Conservation (phyloP, 2,797 vertebrate genomes). For the Sebastes minor region DNA sequence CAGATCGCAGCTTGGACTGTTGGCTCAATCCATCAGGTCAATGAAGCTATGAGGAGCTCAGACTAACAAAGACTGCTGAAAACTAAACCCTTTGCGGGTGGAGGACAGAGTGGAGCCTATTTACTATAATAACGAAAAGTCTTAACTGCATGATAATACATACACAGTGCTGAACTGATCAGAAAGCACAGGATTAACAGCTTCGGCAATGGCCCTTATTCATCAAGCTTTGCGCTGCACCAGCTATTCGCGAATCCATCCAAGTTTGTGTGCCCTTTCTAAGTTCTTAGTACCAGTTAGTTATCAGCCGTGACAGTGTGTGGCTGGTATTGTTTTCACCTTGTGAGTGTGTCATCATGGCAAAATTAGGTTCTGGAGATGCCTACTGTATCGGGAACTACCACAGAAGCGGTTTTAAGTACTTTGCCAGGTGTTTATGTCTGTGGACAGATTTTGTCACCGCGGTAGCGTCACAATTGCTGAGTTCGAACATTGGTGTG, state of each 20-base stretch:
- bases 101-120: background rate
- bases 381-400: background rate
- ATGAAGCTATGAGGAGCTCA: constrained; percentile 76
- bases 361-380: background rate
- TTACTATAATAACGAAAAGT: constrained; percentile 5
- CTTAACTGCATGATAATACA: constrained; percentile 43
- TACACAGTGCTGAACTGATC: constrained; percentile 11
- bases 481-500: background rate
- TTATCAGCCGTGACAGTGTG: background rate
- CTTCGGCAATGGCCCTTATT: background rate
- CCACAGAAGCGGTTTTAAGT: background rate
- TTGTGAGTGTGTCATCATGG: background rate
- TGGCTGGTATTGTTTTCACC: background rate
- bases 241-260: background rate
- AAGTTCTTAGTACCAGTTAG: background rate
- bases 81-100: background rate
- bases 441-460: background rate
- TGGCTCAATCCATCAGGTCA: constrained; percentile 87
- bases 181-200: constrained; percentile 21
- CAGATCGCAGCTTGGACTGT: constrained; percentile 86
- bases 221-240: constrained; percentile 18
- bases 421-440: background rate
- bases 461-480: background rate
- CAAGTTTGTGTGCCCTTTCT: background rate
- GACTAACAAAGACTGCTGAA: constrained; percentile 28